Base-by-base conservation (phyloP, 1,140 invertebrate species). In the Drosophila dunni region DNA sequence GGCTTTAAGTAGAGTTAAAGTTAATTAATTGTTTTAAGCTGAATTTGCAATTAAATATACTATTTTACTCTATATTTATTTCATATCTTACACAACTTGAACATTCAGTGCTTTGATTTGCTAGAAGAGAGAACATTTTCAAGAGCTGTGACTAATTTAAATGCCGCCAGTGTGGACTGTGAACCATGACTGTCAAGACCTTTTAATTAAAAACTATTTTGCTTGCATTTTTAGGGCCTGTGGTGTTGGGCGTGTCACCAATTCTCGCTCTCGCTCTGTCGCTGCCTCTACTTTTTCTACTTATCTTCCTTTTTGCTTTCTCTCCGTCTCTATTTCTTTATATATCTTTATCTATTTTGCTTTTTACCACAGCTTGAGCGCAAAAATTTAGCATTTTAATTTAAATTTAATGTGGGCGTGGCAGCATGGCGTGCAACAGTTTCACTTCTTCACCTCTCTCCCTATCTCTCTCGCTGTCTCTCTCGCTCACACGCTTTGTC, bases 131-230 rank as follows among this genome's bases (percentile, higher is more conserved):
- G 13, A 50, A 44, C 29, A 34, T 33, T 17, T 24, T 2, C 46
- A 9, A 10, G 4, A 29, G 7, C 48, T 45, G 24, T 62, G 69
- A 72, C 75, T 69, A 72, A 75, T 79, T 54, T 58, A 50, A 48
- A 44, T 56, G 56, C 73, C 75, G 13, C 15, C 63, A 81, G 48
- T 85, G 81, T 75, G 60, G 57, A 58, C 74, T 51, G 36, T 63
- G 40, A 69, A 58, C 74, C 64, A 62, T 76, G 81, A 80, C 46
- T 74, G 61, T 78, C 58, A 56, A 75, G 80, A 74, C 84, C 77
- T 89, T 88, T 88, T 88, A 88, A 88, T 88, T 88, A 88, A 88
- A 88, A 89, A 84, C 84, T 88, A 88, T 88, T 88, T 89, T 89
- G 84, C 83, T 89, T 84, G 86, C 84, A 79, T 84, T 89, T 89